These are phyloP conservation scores for Pelodytes ibericus DNA, from an alignment of 2,797 vertebrate genomes.

Conservation along the genomic window DNA sequence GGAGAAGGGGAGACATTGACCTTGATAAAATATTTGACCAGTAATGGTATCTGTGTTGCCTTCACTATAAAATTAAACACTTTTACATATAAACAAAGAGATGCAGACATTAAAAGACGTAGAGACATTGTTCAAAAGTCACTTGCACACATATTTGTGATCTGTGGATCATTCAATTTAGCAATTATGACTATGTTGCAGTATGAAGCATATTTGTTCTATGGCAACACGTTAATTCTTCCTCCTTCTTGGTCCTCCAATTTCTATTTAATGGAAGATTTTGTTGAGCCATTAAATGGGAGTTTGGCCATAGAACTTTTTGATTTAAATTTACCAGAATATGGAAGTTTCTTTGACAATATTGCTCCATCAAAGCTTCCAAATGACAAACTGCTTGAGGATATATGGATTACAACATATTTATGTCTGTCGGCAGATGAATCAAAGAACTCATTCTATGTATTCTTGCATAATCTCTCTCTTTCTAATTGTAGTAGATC, in stretches of 20 bases:
- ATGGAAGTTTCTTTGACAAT: background rate
- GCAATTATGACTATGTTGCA: background rate
- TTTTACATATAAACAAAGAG: too few relatives aligned
- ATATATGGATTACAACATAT: background rate
- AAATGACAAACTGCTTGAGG: background rate
- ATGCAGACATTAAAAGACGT: too few relatives aligned
- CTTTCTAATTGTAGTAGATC: background rate
- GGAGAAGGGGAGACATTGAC: background rate
- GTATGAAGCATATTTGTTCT: background rate
- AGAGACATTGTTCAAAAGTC: too few relatives aligned
- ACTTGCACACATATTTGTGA: background rate
- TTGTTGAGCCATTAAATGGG: background rate
- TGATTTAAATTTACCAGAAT: background rate
- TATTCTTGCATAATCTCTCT: background rate
- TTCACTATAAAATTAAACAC: too few relatives aligned
- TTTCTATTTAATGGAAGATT: background rate
- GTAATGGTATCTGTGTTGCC: background rate
- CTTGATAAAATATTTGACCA: background rate
- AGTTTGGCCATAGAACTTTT: background rate
- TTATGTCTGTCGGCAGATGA: background rate
- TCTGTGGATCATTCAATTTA: background rate
- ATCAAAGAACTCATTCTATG: background rate
- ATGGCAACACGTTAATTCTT: background rate
- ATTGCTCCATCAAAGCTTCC: background rate
- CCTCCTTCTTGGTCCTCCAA: background rate